phyloP scores from a whole-genome alignment of 2,888 invertebrate species.

The Arctia plantaginis region DNA sequence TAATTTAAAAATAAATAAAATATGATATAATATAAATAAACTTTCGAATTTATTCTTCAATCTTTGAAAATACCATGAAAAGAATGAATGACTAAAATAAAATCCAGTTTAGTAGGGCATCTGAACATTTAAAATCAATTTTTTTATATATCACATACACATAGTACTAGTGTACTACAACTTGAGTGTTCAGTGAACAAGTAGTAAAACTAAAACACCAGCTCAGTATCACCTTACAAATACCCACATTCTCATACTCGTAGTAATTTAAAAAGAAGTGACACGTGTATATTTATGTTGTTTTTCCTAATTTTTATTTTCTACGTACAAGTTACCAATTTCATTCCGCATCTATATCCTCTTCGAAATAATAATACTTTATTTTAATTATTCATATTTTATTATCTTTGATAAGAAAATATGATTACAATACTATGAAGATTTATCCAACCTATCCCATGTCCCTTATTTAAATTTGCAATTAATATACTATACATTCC shows the following conservation, averaged over 20 bases:
- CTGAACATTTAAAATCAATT: too few relatives aligned
- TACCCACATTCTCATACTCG: too few relatives aligned
- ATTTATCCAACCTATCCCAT: neutral
- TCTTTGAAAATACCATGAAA: neutral
- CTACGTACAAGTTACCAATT: neutral
- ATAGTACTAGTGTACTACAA: neutral
- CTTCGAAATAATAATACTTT: neutral
- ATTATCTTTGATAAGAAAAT: too few relatives aligned
- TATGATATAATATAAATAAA: too few relatives aligned
- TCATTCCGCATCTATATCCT: neutral
- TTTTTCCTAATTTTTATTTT: too few relatives aligned
- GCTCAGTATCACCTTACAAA: too few relatives aligned
- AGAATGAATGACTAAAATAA: neutral
- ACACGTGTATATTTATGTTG: too few relatives aligned
- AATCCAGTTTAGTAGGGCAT: neutral
- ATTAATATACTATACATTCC: too few relatives aligned
- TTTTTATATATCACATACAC: neutral
- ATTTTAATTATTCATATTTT: too few relatives aligned
- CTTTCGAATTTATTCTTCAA: neutral
- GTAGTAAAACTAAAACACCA: neutral
- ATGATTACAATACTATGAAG: too few relatives aligned
- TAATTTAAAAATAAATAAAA: too few relatives aligned
- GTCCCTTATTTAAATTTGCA: neutral
- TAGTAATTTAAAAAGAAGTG: too few relatives aligned
- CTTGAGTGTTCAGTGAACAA: conserved; percentile 22